Conservation (phyloP, 2,888 invertebrate genomes). For the Antheraea yamamai region DNA sequence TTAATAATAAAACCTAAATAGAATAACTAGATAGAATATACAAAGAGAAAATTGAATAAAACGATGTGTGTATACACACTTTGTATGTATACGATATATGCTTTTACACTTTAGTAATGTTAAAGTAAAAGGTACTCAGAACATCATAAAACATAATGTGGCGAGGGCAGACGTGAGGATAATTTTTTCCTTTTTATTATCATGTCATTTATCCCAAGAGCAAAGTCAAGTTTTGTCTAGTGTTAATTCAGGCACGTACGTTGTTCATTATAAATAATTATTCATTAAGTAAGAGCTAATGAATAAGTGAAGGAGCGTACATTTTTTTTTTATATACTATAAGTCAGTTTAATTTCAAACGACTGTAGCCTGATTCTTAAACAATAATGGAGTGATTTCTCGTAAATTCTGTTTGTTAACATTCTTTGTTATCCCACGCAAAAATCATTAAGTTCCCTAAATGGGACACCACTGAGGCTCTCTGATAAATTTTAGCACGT, state of each 20-base stretch:
- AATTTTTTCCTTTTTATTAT: background rate
- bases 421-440: no score
- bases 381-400: background rate
- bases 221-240: background rate
- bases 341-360: background rate
- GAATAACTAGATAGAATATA: no score
- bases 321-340: background rate
- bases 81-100: background rate
- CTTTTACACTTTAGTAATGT: background rate
- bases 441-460: no score
- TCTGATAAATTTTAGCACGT: no score
- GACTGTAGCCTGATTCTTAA: no score
- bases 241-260: background rate
- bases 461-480: no score
- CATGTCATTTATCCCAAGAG: background rate
- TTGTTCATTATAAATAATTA: background rate
- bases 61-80: background rate
- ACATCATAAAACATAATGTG: background rate
- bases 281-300: background rate
- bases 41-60: no score
- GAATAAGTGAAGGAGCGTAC: background rate
- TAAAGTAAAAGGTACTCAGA: background rate
- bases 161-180: slow-evolving; percentile 2
- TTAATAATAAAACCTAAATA: no score
- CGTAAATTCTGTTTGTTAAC: no score